Evolutionary conservation across 2,888 invertebrate genomes (phyloP).

Genomic region (Trissoscelio sp.): DNA sequence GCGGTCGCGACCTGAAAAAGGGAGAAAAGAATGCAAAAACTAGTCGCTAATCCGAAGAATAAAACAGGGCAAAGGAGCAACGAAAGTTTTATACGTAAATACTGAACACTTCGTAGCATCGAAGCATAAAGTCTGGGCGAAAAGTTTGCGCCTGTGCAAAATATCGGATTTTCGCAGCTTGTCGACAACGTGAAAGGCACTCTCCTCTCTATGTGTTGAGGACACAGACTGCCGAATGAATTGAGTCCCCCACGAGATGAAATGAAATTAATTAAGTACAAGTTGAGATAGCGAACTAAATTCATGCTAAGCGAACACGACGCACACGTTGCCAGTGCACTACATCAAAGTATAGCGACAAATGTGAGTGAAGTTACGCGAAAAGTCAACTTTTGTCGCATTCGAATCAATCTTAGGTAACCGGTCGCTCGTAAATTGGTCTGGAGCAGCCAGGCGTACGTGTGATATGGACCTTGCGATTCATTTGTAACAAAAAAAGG

Average conservation of each 20-base stretch:
- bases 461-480: not conserved
- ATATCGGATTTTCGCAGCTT: conserved; percentile 22
- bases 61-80: not conserved
- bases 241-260: not conserved
- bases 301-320: conserved; percentile 1
- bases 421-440: not conserved
- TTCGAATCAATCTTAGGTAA: not conserved
- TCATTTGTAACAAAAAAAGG: not conserved
- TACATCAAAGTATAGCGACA: no score
- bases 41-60: not conserved
- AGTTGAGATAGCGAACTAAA: conserved; percentile 1
- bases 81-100: conserved; percentile 10
- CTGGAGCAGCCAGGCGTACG: not conserved
- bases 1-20: not conserved
- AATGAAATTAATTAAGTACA: conserved; percentile 30
- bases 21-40: not conserved
- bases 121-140: conserved; percentile 18
- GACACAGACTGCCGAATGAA: conserved; percentile 1
- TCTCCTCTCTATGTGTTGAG: not conserved
- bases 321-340: no score
- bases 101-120: conserved; percentile 4
- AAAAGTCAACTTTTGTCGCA: not conserved
- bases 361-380: not conserved
- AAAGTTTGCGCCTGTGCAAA: conserved; percentile 23
- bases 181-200: not conserved